phyloP scores from a whole-genome alignment of 2,113 vertebrate genomes.

The Mobula hypostoma region DNA sequence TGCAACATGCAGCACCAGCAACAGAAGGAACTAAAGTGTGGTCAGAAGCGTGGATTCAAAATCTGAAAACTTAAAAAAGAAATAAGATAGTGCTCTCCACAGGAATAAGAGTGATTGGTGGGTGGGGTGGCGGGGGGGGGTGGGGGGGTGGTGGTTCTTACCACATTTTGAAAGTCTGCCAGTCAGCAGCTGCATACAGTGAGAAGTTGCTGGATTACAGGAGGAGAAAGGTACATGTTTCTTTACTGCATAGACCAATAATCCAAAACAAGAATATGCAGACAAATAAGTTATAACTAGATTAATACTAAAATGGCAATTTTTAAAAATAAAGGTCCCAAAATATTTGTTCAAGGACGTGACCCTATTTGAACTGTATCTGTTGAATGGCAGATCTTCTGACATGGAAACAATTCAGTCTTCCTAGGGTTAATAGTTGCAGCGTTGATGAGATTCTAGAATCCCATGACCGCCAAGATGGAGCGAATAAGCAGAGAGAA shows the following conservation, averaged over 20 bases:
- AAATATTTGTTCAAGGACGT: not conserved
- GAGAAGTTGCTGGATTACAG: conserved; percentile 71
- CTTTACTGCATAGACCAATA: conserved; percentile 35
- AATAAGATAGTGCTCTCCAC: conserved; percentile 25
- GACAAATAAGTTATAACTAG: conserved; percentile 16
- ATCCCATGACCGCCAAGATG: not conserved
- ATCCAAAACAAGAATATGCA: conserved; percentile 21
- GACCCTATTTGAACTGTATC: conserved; percentile 33
- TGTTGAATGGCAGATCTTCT: conserved; percentile 38
- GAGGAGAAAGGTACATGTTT: conserved; percentile 38
- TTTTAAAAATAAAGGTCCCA: not conserved
- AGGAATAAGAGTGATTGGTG: conserved; percentile 40
- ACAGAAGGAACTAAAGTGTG: conserved; percentile 37
- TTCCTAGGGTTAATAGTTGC: not conserved
- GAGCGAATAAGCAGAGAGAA: conserved; percentile 9
- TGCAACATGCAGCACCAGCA: conserved; percentile 39
- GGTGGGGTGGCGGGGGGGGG: not conserved
- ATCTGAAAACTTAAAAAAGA: conserved; percentile 17
- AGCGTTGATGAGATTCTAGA: not conserved
- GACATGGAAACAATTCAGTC: conserved; percentile 16
- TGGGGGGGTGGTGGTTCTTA: conserved; percentile 62
- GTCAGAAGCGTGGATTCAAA: conserved; percentile 23
- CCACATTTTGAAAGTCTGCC: conserved; percentile 87
- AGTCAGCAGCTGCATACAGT: conserved; percentile 77
- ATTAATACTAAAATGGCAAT: not conserved